Conservation (phyloP, 2,888 invertebrate genomes). For the Phlogophora meticulosa region DNA sequence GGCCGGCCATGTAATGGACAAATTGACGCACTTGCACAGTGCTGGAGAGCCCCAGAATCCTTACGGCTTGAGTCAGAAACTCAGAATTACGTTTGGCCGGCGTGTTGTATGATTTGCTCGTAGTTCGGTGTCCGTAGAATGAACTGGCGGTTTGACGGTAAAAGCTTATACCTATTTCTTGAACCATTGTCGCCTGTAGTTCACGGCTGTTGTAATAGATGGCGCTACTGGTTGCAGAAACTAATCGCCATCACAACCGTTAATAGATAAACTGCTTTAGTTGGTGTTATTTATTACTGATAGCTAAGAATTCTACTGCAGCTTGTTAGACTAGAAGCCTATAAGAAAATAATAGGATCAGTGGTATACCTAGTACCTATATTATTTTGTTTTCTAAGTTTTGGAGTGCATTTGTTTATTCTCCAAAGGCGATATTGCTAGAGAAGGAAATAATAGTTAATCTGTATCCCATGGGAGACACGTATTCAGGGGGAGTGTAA, state of each 20-base stretch:
- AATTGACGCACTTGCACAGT: too few relatives aligned
- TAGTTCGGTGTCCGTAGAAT: too few relatives aligned
- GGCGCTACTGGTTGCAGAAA: conserved; percentile 13
- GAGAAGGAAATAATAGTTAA: conserved; percentile 44
- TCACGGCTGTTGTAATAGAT: conserved; percentile 14
- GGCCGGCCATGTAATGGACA: too few relatives aligned
- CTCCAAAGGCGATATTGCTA: conserved; percentile 21
- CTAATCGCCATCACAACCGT: background rate
- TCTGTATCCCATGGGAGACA: conserved; percentile 36
- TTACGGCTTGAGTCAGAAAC: too few relatives aligned
- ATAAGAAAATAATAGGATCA: background rate
- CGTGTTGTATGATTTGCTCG: too few relatives aligned
- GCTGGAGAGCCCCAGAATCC: too few relatives aligned
- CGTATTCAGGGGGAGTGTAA: conserved; percentile 37
- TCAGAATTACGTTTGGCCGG: too few relatives aligned
- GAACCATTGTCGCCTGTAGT: background rate
- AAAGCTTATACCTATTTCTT: background rate
- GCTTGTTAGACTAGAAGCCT: too few relatives aligned
- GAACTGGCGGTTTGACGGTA: background rate
- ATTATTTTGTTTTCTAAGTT: background rate
- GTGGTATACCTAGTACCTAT: background rate
- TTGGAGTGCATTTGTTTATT: conserved; percentile 22
- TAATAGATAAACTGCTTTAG: too few relatives aligned
- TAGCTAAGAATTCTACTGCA: too few relatives aligned
- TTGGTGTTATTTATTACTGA: too few relatives aligned